Base-by-base conservation (phyloP, 2,888 invertebrate species). In the Epicampocera succincta region DNA sequence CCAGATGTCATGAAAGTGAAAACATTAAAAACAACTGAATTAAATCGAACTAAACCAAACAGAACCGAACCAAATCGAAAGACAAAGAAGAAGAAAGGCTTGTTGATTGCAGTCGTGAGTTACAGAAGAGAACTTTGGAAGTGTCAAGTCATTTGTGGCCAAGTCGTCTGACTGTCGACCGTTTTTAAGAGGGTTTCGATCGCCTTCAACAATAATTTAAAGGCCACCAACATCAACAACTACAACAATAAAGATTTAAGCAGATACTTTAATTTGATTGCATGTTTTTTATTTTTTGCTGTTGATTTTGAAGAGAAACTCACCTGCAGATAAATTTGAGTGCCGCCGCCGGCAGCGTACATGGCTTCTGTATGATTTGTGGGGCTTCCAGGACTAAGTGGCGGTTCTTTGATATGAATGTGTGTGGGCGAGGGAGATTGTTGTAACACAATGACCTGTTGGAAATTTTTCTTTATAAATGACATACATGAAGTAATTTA, bases 281-380 rank as follows among this genome's bases (percentile, higher is more conserved):
- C 29, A 19, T 54, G 52, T 68, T 50, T 40, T 25, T 15, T 40
- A 40, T 25, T 15, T 40, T 19, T 65, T 65, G 44, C 63, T 63
- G 12, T 15, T 56, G 17, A 44, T 69, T 33, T 44, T 40, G 17
- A 56, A 6, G 48, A 46, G 56, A 29, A 58, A 88, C 90, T 90
- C 89, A 91, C 91, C 91, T 91, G 91, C 85, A 91, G 89, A 87
- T 91, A 91, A 87, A 91, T 91, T 87, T 91, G 91, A 86, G 91
- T 91, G 88, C 91, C 90, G 88, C 91, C 91, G 87, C 90, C 88
- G 86, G 91, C 90, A 87, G 89, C 90, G 87, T 91, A 91, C 91
- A 91, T 91, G 86, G 87, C 88, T 84, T 89, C 89, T 83, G 87
- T 86, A 48, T 82, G 82, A 72, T 78, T 82, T 86, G 87, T 86